Base-by-base conservation (phyloP, 2,113 vertebrate species). In the Macaca nemestrina region DNA sequence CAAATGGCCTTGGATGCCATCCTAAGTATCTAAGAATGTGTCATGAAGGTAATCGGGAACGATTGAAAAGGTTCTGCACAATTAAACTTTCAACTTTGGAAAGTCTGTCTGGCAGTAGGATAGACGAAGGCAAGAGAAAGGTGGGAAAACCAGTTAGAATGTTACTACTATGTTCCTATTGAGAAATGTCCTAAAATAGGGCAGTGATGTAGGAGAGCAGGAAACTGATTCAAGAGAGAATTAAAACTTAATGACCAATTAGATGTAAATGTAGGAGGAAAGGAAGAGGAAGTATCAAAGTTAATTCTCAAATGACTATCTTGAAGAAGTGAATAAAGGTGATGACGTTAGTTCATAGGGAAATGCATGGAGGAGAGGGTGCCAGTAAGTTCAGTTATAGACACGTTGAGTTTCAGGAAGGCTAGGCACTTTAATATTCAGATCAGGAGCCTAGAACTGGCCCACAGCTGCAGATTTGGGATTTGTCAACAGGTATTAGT, bases 161-260 rank as follows among this genome's bases (percentile, higher is more conserved):
- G 13, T 59, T 48, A 52, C 72, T 55, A n/a, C 67, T 87, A 3
- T 72, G 13, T 81, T 76, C 52, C 43, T 70, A 35, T 48, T 83
- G 70, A 78, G 52, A 88, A 93, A 83, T 88, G 48, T 61, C 70
- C 79, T 97, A 40, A 92, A 79, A 84, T n/a, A 73, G 78, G 13
- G 35, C 43, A 80, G 30, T 20, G 40, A 73, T 80, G 3, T 27
- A 76, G n/a, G 45, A 93, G n/a, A 84, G 40, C 40, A 64, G 52
- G 78, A 72, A 25, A 72, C 22, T 87, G 61, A 79, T 82, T 86
- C 43, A 87, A 84, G 75, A 92, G 45, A 90, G n/a, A 92, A 73
- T 83, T 92, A 73, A 68, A 57, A 67, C 32, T 70, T 92, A 64
- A 64, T 81, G 83, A 92, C 93, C 67, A 90, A 43, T 57, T 96